A percentile compares a stretch with the other conserved stretches of the same genome.
phyloP scores from a whole-genome alignment of 2,113 vertebrate species.

The Notarius lentiginosus region DNA sequence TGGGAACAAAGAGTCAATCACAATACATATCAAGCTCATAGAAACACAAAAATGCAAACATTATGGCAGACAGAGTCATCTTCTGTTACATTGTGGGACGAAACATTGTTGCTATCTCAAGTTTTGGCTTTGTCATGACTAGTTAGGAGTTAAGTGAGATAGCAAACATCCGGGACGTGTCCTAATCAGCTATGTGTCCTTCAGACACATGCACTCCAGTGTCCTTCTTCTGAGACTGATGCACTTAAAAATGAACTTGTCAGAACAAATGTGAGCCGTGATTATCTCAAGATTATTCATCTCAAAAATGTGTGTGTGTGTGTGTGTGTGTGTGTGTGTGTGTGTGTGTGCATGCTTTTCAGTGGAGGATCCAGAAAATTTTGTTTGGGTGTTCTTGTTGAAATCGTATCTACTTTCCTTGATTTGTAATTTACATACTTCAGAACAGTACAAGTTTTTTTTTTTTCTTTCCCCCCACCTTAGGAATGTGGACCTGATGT shows the following conservation, averaged over 20 bases:
- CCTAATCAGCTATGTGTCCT: neutral
- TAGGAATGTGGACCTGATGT: conserved; percentile 53
- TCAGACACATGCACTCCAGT: neutral
- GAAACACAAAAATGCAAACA: conserved; percentile 32
- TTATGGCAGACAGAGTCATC: conserved; percentile 23
- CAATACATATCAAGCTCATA: conserved; percentile 28
- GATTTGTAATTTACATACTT: neutral
- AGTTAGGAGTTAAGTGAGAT: conserved; percentile 9
- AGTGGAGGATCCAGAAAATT: neutral
- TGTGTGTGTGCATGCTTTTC: conserved; percentile 7
- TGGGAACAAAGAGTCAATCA: conserved; percentile 15
- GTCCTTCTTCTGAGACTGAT: too few relatives aligned
- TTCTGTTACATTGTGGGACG: conserved; percentile 18
- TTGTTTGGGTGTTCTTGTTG: neutral
- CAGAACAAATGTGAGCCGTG: neutral
- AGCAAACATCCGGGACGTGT: neutral
- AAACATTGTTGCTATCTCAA: conserved; percentile 9
- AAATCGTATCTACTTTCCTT: neutral
- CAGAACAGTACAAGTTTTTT: neutral
- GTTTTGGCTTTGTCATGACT: conserved; percentile 43
- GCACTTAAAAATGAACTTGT: neutral
- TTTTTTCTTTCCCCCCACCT: neutral
- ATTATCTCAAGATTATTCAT: neutral
- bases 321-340: neutral
- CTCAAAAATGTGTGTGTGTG: neutral